Conservation (phyloP, 2,797 vertebrate species). For the Pseudomugil tenellus region DNA sequence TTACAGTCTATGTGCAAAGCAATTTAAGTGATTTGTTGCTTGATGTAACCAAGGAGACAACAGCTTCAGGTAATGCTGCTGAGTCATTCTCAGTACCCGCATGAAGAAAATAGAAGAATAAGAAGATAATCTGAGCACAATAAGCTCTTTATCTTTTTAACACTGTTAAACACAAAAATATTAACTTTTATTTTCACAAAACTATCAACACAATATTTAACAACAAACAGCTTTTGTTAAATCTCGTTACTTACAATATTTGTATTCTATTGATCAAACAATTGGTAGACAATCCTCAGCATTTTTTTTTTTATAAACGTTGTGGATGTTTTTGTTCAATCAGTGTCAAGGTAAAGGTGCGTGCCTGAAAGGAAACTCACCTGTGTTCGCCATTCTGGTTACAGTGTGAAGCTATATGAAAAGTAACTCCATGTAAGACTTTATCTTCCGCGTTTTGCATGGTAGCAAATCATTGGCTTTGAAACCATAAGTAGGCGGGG, state of each 20-base stretch:
- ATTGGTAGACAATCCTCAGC: too few relatives aligned
- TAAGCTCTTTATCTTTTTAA: neutral
- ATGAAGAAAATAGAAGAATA: neutral
- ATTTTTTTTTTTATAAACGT: too few relatives aligned
- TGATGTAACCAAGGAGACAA: neutral
- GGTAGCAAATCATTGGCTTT: constrained; percentile 36
- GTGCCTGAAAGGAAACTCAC: constrained; percentile 33
- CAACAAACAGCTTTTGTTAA: neutral
- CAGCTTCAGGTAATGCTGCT: constrained; percentile 10
- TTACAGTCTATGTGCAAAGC: neutral
- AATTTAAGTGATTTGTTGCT: neutral
- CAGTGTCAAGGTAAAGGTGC: neutral
- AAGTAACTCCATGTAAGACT: neutral
- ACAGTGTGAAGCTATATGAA: neutral
- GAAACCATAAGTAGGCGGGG: constrained; percentile 19
- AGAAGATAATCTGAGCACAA: neutral
- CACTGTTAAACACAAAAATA: neutral
- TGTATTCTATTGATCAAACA: too few relatives aligned
- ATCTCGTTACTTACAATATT: neutral
- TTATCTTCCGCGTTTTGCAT: constrained; percentile 5
- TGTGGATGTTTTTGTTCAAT: neutral
- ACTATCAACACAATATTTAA: neutral
- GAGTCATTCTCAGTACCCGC: constrained; percentile 30
- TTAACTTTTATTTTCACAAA: neutral
- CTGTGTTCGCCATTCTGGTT: constrained; percentile 43